phyloP scores from a whole-genome alignment of 2,888 invertebrate species.

The Patella depressa region DNA sequence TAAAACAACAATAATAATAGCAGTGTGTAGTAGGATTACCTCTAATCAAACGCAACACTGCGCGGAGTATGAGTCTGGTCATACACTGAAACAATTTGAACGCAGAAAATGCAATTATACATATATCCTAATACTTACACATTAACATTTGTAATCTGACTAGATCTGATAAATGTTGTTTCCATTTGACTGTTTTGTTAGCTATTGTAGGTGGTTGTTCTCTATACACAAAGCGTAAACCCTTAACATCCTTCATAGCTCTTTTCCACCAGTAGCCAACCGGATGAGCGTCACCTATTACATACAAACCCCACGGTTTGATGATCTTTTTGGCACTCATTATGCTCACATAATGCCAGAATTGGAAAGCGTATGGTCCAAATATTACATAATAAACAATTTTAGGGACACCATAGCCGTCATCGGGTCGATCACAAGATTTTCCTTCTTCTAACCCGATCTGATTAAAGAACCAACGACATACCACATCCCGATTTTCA shows the following conservation, averaged over 20 bases:
- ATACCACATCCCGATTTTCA: conserved; percentile 16
- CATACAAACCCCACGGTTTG: conserved; percentile 30
- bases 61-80: too few relatives aligned
- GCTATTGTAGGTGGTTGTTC: conserved; percentile 19
- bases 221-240: conserved; percentile 29
- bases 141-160: conserved; percentile 36
- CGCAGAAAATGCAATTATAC: too few relatives aligned
- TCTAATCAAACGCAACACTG: too few relatives aligned
- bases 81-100: too few relatives aligned
- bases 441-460: background rate
- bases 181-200: conserved; percentile 10
- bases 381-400: conserved; percentile 39
- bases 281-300: conserved; percentile 35
- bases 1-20: too few relatives aligned
- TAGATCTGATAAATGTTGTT: conserved; percentile 33
- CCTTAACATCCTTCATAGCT: conserved; percentile 29
- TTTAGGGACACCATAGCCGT: conserved; percentile 16
- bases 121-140: conserved; percentile 15
- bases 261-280: conserved; percentile 35
- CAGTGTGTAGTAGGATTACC: too few relatives aligned
- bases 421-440: conserved; percentile 6
- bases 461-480: conserved; percentile 16
- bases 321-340: conserved; percentile 30
- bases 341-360: conserved; percentile 35
- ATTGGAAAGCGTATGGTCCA: conserved; percentile 28